phyloP scores from a whole-genome alignment of 2,888 invertebrate genomes.

The Eretmocerus hayati region DNA sequence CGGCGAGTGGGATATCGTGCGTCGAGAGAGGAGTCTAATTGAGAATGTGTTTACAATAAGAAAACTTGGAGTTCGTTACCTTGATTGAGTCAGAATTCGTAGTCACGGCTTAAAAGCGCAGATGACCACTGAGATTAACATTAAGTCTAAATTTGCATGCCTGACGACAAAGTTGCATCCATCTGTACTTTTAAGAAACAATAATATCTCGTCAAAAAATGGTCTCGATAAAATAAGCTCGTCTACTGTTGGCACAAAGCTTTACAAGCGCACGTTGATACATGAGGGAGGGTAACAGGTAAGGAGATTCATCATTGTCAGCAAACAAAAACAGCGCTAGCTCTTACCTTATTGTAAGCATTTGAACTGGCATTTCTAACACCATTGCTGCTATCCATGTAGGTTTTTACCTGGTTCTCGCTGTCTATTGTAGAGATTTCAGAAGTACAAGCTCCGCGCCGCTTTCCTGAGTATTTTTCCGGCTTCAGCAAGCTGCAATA shows the following conservation, averaged over 20 bases:
- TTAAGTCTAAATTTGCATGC: slow-evolving; percentile 3
- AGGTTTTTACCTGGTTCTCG: slow-evolving; percentile 90
- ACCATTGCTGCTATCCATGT: slow-evolving; percentile 86
- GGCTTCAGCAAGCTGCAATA: slow-evolving; percentile 58
- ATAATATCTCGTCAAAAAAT: background rate
- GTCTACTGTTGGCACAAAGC: slow-evolving; percentile 13
- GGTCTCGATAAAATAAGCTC: slow-evolving; percentile 6
- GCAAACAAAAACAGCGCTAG: slow-evolving; percentile 29
- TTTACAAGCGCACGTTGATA: slow-evolving; percentile 9
- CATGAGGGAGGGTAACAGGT: slow-evolving; percentile 14
- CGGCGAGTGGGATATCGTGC: slow-evolving; percentile 25
- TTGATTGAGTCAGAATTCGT: background rate
- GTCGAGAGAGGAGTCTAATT: slow-evolving; percentile 27
- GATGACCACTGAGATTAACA: background rate
- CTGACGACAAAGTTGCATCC: background rate
- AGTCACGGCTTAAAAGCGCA: slow-evolving; percentile 13
- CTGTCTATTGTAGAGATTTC: slow-evolving; percentile 53
- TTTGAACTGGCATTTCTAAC: slow-evolving; percentile 70
- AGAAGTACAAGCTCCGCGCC: slow-evolving; percentile 48
- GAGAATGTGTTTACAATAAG: slow-evolving; percentile 10
- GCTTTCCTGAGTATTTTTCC: slow-evolving; percentile 61
- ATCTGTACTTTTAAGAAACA: slow-evolving; percentile 18
- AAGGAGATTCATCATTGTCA: background rate
- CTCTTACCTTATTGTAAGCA: slow-evolving; percentile 87
- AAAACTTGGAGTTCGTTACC: background rate